Evolutionary conservation across 2,113 vertebrate species (phyloP), one percentile per base, ranked within the genome.

Genomic region (Hystrix brachyura): DNA sequence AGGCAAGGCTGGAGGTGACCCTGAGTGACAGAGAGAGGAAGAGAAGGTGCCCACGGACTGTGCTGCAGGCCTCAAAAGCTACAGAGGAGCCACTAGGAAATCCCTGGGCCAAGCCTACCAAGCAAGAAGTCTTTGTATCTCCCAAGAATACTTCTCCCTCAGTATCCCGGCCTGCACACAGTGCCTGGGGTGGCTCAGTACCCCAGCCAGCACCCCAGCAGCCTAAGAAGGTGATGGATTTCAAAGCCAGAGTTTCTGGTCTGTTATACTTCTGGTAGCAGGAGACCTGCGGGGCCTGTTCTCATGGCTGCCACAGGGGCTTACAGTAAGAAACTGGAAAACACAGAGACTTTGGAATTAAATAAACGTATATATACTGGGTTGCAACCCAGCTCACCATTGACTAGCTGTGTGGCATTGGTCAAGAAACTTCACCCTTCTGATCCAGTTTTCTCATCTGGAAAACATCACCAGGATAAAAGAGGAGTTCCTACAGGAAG

Each of bases 21-120:
- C 74, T 4, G 29, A 29, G 60, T 7, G 74, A 18, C 43, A 0
- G 55, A 65, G 14, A 23, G 10, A 4, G 1, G 17, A 23, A 6
- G 8, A n/a, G 60, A 43, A 11, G 11, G 76, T 5, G 55, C 53
- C 60, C 0, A 0, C 0, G 11, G 62, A 51, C 0, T 0, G 7
- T 3, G 25, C 38, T 23, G 29, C 7, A 15, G 29, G 67, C 95
- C 80, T 14, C 15, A 21, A 59, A 74, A n/a, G 48, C 83, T 25
- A 60, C 92, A 25, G 86, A 53, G 67, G 64, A 46, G 55, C n/a
- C 43, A 43, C 17, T 2, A 27, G 80, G 57, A 94, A 92, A 65
- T 27, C 27, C 59, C 38, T 29, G 46, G 51, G 60, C 74, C 9
- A 78, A 72, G 43, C 15, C 69, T 23, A 43, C 55, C 38, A 55